phyloP scores from a whole-genome alignment of 1,140 invertebrate species.

The Tetramorium alpestre region DNA sequence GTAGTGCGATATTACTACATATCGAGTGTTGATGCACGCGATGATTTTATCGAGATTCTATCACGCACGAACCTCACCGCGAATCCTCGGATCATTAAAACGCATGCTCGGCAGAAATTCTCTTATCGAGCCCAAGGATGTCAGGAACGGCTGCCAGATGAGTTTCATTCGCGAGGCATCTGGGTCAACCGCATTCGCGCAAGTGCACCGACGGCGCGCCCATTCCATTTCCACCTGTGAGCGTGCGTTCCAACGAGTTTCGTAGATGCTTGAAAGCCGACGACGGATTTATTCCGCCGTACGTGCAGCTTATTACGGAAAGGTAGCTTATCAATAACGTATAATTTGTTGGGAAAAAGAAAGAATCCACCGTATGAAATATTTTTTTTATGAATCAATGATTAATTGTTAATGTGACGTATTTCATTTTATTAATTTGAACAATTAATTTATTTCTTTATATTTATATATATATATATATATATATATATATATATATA shows the following conservation, averaged over 20 bases:
- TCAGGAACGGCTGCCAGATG: conserved; percentile 72
- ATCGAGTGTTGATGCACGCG: not conserved
- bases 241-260: conserved; percentile 47
- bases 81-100: conserved; percentile 14
- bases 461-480: too few species aligned
- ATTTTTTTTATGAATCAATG: not conserved
- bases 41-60: conserved; percentile 37
- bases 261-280: conserved; percentile 38
- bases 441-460: not conserved
- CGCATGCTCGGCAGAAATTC: conserved; percentile 54
- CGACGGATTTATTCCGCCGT: conserved; percentile 40
- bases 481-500: too few species aligned
- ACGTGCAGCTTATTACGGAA: conserved; percentile 23
- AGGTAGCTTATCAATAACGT: not conserved
- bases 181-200: conserved; percentile 73
- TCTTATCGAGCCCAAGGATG: conserved; percentile 73
- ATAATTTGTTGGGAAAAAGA: not conserved
- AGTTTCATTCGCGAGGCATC: conserved; percentile 76
- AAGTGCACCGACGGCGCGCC: conserved; percentile 69
- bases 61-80: conserved; percentile 18
- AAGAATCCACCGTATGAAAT: not conserved
- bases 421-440: not conserved
- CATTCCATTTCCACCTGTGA: conserved; percentile 69
- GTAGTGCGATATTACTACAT: not conserved
- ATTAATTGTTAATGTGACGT: not conserved